Conservation (phyloP, 35 echinoderm and acorn worm species). For the Heliocidaris erythrogramma region DNA sequence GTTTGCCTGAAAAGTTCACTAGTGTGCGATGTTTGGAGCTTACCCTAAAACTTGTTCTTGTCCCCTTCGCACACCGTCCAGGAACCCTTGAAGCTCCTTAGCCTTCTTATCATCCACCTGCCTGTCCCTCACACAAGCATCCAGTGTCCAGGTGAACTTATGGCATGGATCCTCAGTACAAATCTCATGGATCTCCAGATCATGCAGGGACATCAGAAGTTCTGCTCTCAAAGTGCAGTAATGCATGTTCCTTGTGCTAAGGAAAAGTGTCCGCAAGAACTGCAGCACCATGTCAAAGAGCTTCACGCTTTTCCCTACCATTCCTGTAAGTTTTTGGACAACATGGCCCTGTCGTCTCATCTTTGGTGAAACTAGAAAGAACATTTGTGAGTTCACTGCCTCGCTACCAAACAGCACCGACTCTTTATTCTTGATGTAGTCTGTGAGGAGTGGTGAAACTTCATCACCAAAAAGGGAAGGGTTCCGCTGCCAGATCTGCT, state of each 20-base stretch:
- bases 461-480: conserved; percentile 92
- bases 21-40: neutral
- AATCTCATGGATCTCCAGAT: conserved; percentile 92
- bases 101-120: conserved; percentile 93
- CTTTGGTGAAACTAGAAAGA: conserved; percentile 87
- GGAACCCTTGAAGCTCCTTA: conserved; percentile 82
- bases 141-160: conserved; percentile 96
- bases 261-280: conserved; percentile 90
- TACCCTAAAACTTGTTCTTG: conserved; percentile 93
- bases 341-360: conserved; percentile 86
- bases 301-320: conserved; percentile 91
- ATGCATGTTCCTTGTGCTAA: conserved; percentile 87
- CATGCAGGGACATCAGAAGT: conserved; percentile 93
- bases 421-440: conserved; percentile 94
- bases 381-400: conserved; percentile 85
- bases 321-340: conserved; percentile 79
- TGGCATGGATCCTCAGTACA: conserved; percentile 94
- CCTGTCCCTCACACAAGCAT: conserved; percentile 90
- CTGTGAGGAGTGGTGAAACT: conserved; percentile 86
- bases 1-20: neutral
- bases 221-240: conserved; percentile 95
- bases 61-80: conserved; percentile 88
- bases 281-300: conserved; percentile 98
- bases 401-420: conserved; percentile 84
- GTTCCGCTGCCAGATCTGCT: conserved; percentile 96